A percentile compares a stretch with the other conserved stretches of the same genome.
These are phyloP conservation scores for Embidobia sp. DNA, from an alignment of 2,888 invertebrate species.

Conservation along the genomic window DNA sequence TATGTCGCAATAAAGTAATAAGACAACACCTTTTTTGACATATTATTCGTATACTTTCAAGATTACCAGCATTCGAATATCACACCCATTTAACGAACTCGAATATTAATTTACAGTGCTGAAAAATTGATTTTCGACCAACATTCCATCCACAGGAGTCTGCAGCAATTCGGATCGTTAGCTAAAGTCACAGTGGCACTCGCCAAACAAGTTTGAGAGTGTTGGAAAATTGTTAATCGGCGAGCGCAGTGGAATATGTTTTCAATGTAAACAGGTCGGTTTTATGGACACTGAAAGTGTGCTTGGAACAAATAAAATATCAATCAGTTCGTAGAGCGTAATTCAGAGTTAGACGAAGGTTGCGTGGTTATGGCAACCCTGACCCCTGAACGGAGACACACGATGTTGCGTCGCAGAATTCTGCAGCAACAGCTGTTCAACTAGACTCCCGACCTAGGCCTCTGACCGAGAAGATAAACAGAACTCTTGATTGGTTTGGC, in stretches of 20 bases:
- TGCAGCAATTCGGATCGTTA: too few species aligned
- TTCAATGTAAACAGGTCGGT: conserved; percentile 36
- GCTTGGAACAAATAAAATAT: conserved; percentile 44
- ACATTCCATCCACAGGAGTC: too few species aligned
- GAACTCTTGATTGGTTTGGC: conserved; percentile 63
- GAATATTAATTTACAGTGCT: too few species aligned
- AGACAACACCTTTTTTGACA: too few species aligned
- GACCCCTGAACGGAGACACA: conserved; percentile 61
- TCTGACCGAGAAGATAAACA: conserved; percentile 67
- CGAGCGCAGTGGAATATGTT: conserved; percentile 10
- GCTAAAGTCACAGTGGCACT: too few species aligned
- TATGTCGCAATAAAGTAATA: too few species aligned
- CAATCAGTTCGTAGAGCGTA: conserved; percentile 41
- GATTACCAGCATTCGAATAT: too few species aligned
- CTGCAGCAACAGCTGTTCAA: conserved; percentile 63
- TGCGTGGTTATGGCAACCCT: conserved; percentile 61
- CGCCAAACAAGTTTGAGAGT: too few species aligned
- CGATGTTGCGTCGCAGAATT: conserved; percentile 60
- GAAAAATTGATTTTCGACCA: too few species aligned
- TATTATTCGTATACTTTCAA: too few species aligned
- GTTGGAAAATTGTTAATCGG: background rate
- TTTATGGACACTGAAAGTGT: conserved; percentile 11
- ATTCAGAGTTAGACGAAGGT: conserved; percentile 54
- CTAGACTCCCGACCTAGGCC: conserved; percentile 69
- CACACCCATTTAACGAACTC: too few species aligned